A percentile compares a stretch with the other conserved stretches of the same genome.
These are phyloP conservation scores for Drosophila dunni DNA, from an alignment of 1,140 invertebrate species.

Conservation along the genomic window DNA sequence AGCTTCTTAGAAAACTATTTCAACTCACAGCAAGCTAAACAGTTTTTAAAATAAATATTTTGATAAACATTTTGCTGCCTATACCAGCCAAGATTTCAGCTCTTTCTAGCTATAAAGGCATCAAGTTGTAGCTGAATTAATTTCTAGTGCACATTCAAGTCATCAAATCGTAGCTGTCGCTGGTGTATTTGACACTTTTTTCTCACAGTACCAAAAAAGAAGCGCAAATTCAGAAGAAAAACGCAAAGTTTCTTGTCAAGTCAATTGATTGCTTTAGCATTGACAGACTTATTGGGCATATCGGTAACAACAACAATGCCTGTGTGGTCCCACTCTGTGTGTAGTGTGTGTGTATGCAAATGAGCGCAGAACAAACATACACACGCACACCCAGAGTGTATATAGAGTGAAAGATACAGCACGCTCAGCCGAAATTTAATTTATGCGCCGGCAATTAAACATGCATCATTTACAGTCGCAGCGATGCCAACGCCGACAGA, in stretches of 20 bases:
- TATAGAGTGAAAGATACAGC: conserved; percentile 26
- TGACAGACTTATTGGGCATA: conserved; percentile 55
- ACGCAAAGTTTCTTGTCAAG: conserved; percentile 32
- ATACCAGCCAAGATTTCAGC: background rate
- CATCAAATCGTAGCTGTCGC: conserved; percentile 7
- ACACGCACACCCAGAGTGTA: conserved; percentile 33
- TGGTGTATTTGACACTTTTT: conserved; percentile 5
- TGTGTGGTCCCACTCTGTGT: conserved; percentile 57
- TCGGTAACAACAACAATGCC: conserved; percentile 47
- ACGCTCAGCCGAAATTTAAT: conserved; percentile 72
- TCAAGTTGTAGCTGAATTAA: background rate
- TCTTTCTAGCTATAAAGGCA: background rate
- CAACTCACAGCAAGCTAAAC: background rate
- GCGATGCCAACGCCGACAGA: conserved; percentile 11
- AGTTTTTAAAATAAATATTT: background rate
- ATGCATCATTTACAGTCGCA: conserved; percentile 79
- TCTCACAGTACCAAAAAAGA: conserved; percentile 8
- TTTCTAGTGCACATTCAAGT: background rate
- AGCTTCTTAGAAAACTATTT: too few species aligned
- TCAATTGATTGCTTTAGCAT: conserved; percentile 41
- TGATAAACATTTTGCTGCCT: background rate
- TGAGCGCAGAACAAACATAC: conserved; percentile 39
- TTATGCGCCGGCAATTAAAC: conserved; percentile 81
- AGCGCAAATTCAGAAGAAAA: conserved; percentile 25
- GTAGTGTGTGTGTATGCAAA: conserved; percentile 44